These are phyloP conservation scores for Malurus elegans DNA, from an alignment of 2,113 vertebrate genomes.

Conservation along the genomic window DNA sequence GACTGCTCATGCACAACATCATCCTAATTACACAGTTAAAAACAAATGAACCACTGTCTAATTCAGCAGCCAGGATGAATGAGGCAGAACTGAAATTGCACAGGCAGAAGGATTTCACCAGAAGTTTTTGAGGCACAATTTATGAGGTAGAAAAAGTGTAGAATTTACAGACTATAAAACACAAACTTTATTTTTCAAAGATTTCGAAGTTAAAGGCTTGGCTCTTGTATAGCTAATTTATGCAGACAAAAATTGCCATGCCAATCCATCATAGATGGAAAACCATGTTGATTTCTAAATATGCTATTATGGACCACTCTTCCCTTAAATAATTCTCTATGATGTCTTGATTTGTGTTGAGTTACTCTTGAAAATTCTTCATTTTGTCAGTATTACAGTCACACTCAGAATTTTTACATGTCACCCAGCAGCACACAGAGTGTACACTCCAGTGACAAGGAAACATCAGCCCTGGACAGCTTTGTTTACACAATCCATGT, in stretches of 20 bases:
- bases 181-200: not conserved
- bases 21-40: not conserved
- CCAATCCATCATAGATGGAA: not conserved
- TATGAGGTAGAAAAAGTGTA: not conserved
- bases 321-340: not conserved
- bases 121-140: not conserved
- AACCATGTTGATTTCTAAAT: not conserved
- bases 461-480: not conserved
- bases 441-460: not conserved
- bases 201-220: not conserved
- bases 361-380: not conserved
- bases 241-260: not conserved
- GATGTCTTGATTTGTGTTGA: not conserved
- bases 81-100: not conserved
- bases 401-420: not conserved
- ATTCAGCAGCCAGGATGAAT: not conserved
- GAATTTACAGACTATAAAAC: not conserved
- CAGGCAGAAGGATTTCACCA: not conserved
- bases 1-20: not conserved
- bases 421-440: accelerated
- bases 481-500: not conserved
- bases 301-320: not conserved
- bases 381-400: not conserved
- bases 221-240: not conserved
- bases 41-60: not conserved